A percentile compares a stretch with the other conserved stretches of the same genome.
These are phyloP conservation scores for Pristionchus maxplancki DNA, from an alignment of 2,888 invertebrate species.

Conservation along the genomic window DNA sequence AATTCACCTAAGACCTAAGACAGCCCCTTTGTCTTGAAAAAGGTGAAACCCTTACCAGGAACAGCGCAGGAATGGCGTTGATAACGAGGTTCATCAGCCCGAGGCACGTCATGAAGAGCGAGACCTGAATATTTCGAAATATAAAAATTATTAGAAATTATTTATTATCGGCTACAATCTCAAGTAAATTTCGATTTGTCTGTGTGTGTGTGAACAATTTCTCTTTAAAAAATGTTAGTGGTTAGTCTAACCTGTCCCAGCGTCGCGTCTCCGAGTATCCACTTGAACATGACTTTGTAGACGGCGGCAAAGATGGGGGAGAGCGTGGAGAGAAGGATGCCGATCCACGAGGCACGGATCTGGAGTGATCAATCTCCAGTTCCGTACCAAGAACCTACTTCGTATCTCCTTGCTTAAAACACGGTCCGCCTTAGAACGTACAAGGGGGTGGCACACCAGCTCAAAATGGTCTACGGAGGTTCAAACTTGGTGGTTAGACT, in stretches of 20 bases:
- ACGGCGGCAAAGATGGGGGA: conserved; percentile 94
- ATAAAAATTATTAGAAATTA: too few species aligned
- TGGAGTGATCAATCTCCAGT: conserved; percentile 15
- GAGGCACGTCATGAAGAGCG: conserved; percentile 92
- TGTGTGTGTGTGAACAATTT: too few species aligned
- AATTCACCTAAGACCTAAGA: too few species aligned
- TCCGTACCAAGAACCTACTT: neutral
- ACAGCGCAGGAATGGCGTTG: conserved; percentile 65
- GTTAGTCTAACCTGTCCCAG: conserved; percentile 90
- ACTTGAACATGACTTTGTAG: conserved; percentile 94
- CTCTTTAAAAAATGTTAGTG: too few species aligned
- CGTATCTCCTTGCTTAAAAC: too few species aligned
- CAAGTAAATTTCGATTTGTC: neutral
- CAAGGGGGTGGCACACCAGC: too few species aligned
- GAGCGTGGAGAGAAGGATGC: conserved; percentile 91
- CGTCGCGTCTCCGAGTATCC: conserved; percentile 93
- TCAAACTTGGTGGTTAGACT: too few species aligned
- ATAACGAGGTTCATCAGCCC: conserved; percentile 91
- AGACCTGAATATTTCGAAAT: conserved; percentile 82
- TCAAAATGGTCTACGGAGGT: too few species aligned
- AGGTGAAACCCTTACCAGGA: neutral
- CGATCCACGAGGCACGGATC: conserved; percentile 80
- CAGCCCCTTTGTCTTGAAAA: too few species aligned
- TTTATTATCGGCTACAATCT: neutral
- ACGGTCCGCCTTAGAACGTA: too few species aligned